Evolutionary conservation across 2,797 vertebrate species (phyloP).

Genomic region (Paedocypris micromegethes): DNA sequence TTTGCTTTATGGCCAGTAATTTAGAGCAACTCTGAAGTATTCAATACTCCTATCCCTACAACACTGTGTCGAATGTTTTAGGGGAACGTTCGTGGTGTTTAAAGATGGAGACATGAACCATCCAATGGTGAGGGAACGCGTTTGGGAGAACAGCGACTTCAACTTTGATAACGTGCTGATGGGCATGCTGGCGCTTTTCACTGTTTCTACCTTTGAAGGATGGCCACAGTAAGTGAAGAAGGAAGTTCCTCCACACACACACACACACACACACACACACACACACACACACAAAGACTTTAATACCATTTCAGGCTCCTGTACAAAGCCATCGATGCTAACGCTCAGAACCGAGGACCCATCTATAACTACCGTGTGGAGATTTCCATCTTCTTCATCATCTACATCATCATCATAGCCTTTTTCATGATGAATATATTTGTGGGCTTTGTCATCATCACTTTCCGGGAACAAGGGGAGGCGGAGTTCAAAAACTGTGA

Average conservation of each 20-base stretch:
- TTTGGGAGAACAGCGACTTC: slow-evolving; percentile 94
- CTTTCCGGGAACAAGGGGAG: slow-evolving; percentile 96
- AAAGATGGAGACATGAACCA: slow-evolving; percentile 94
- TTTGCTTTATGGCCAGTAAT: background rate
- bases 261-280: too few relatives aligned
- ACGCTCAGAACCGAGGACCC: slow-evolving; percentile 85
- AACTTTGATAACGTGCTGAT: slow-evolving; percentile 96
- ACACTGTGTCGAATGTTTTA: slow-evolving; percentile 47
- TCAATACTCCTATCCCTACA: too few relatives aligned
- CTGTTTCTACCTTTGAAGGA: slow-evolving; percentile 95
- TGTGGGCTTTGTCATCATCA: slow-evolving; percentile 98
- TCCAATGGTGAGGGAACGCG: slow-evolving; percentile 84
- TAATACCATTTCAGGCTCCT: slow-evolving; percentile 57
- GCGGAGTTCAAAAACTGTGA: slow-evolving; percentile 98
- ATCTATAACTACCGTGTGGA: slow-evolving; percentile 98
- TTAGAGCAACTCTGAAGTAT: too few relatives aligned
- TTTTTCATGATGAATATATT: slow-evolving; percentile 99
- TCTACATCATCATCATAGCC: slow-evolving; percentile 99
- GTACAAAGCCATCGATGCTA: slow-evolving; percentile 88
- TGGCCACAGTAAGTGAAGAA: slow-evolving; percentile 87
- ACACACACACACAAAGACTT: too few relatives aligned
- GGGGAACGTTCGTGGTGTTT: slow-evolving; percentile 94
- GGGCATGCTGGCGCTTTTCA: slow-evolving; percentile 98
- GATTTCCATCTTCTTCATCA: slow-evolving; percentile 98
- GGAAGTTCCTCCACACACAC: too few relatives aligned